These are phyloP conservation scores for Latrodectus elegans DNA, from an alignment of 2,888 invertebrate species.

Conservation along the genomic window DNA sequence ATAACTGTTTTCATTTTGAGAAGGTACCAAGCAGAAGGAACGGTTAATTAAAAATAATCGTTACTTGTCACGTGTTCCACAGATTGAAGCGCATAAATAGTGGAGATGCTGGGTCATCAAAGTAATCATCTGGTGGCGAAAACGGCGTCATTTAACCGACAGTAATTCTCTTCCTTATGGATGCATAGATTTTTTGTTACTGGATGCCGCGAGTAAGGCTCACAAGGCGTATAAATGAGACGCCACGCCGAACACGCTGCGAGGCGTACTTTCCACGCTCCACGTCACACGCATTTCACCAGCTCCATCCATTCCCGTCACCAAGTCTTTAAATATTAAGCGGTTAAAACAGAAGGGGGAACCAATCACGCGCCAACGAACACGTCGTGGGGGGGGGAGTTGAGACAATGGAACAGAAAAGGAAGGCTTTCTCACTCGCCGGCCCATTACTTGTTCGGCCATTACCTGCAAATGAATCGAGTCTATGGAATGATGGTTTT, in stretches of 20 bases:
- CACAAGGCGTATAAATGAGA: slow-evolving; percentile 26
- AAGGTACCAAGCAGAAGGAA: no score
- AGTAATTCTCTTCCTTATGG: no score
- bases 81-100: no score
- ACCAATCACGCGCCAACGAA: not conserved
- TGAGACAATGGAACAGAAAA: not conserved
- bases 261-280: slow-evolving; percentile 21
- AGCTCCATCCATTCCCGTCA: slow-evolving; percentile 43
- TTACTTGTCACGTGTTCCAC: no score
- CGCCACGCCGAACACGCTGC: no score
- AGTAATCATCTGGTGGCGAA: no score
- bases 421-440: slow-evolving; percentile 19
- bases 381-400: no score
- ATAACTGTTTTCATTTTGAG: no score
- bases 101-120: no score
- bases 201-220: slow-evolving; percentile 25
- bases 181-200: no score
- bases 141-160: no score
- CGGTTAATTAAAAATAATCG: no score
- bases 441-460: slow-evolving; percentile 49
- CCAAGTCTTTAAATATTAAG: slow-evolving; percentile 49
- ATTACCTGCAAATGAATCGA: slow-evolving; percentile 58
- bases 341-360: slow-evolving; percentile 1
- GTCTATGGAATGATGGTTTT: not conserved
- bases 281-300: slow-evolving; percentile 5